These are phyloP conservation scores for Drosophila hydei DNA, from an alignment of 1,140 invertebrate genomes.

Conservation along the genomic window DNA sequence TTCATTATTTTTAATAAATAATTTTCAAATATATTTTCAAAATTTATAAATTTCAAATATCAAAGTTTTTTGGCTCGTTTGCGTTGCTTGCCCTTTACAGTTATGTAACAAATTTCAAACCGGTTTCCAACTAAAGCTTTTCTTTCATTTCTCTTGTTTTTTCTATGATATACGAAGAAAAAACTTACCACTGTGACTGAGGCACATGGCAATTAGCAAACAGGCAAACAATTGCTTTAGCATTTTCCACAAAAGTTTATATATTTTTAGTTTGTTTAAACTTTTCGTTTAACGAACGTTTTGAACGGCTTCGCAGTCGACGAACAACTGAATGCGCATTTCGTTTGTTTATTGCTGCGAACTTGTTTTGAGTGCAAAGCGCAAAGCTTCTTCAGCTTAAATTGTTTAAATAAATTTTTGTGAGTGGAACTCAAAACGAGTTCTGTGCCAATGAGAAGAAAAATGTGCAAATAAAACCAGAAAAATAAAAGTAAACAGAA, in stretches of 20 bases:
- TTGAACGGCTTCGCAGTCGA: constrained; percentile 46
- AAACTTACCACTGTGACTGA: constrained; percentile 66
- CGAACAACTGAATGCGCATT: constrained; percentile 59
- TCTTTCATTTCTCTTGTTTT: background rate
- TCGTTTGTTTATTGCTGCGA: constrained; percentile 27
- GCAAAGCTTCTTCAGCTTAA: constrained; percentile 31
- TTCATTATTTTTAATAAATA: background rate
- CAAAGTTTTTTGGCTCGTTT: background rate
- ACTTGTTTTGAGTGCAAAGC: constrained; percentile 38
- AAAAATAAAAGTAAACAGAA: constrained; percentile 1
- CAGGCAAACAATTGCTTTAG: constrained; percentile 58
- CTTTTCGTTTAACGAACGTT: constrained; percentile 10
- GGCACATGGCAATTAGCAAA: constrained; percentile 60
- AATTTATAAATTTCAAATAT: background rate
- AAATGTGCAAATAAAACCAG: background rate
- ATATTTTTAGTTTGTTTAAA: constrained; percentile 6
- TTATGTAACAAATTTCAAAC: constrained; percentile 26
- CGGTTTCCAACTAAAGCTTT: constrained; percentile 25
- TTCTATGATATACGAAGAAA: no score
- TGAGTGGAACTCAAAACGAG: constrained; percentile 68
- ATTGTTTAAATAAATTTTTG: constrained; percentile 31
- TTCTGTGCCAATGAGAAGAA: constrained; percentile 24
- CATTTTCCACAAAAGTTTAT: constrained; percentile 38
- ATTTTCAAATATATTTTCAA: no score
- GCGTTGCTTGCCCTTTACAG: background rate